Conservation (phyloP, 1,140 invertebrate genomes). For the Penaeus indicus region DNA sequence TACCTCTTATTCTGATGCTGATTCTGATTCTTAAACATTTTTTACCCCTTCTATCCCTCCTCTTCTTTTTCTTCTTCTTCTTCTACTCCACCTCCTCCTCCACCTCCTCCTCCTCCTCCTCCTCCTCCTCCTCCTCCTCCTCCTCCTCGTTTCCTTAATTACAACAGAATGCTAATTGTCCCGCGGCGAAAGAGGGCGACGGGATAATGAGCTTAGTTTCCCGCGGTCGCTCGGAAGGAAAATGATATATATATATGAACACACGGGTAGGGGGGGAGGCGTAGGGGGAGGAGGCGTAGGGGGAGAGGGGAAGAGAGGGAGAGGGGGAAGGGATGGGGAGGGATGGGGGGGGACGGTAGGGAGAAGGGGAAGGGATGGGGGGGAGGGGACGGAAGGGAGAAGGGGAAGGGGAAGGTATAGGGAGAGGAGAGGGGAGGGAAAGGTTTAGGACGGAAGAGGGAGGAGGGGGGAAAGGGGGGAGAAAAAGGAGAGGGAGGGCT, state of each 20-base stretch:
- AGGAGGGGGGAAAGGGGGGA: neutral
- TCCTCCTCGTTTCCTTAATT: too few species aligned
- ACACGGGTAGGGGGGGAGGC: neutral
- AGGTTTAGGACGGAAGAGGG: neutral
- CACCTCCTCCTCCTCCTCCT: too few species aligned
- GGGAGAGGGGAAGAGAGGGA: neutral
- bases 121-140: too few species aligned
- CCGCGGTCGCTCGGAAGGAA: too few species aligned
- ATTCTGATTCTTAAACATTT: too few species aligned
- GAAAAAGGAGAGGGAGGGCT: neutral
- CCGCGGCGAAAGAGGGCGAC: too few species aligned
- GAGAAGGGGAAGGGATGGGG: neutral
- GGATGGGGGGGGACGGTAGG: neutral
- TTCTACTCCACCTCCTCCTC: too few species aligned
- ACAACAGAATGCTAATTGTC: too few species aligned
- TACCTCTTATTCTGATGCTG: too few species aligned
- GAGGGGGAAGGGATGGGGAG: neutral
- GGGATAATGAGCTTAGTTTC: too few species aligned
- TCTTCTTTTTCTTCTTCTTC: too few species aligned
- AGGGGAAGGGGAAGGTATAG: neutral
- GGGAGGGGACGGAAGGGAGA: neutral
- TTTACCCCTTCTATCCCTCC: too few species aligned
- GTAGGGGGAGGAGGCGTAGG: neutral
- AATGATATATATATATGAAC: constrained; percentile 4
- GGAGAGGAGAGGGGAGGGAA: neutral